Conservation (phyloP, 2,888 invertebrate species). For the Amphiduros pacificus region DNA sequence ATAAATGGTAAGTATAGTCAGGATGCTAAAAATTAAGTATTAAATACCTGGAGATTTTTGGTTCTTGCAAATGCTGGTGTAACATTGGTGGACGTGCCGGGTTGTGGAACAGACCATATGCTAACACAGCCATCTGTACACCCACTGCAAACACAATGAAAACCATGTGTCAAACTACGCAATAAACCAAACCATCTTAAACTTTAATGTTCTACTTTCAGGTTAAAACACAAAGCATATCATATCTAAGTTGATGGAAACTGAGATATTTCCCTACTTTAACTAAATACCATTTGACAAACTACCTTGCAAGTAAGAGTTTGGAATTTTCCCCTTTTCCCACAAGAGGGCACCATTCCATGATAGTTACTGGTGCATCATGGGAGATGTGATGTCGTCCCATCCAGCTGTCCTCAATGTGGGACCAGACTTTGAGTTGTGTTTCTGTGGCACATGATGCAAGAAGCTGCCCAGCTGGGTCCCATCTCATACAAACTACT, state of each 20-base stretch:
- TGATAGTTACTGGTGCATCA: constrained; percentile 60
- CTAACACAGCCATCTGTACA: constrained; percentile 46
- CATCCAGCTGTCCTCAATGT: constrained; percentile 58
- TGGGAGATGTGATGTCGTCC: constrained; percentile 62
- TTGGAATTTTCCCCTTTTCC: constrained; percentile 55
- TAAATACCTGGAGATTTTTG: too few relatives aligned
- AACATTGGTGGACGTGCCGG: constrained; percentile 17
- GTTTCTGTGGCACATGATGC: constrained; percentile 63
- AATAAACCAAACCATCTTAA: not conserved
- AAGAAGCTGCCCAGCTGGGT: constrained; percentile 63
- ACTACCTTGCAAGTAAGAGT: constrained; percentile 51
- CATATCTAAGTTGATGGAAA: too few relatives aligned
- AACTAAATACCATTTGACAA: too few relatives aligned
- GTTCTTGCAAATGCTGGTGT: too few relatives aligned
- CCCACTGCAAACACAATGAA: constrained; percentile 39
- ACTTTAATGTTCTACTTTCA: not conserved
- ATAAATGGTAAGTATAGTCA: too few relatives aligned
- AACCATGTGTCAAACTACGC: not conserved
- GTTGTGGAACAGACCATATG: constrained; percentile 45
- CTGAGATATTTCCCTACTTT: too few relatives aligned
- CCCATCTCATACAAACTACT: constrained; percentile 63
- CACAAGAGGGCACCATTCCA: constrained; percentile 65
- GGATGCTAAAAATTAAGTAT: too few relatives aligned
- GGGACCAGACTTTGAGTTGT: constrained; percentile 62
- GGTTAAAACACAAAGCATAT: not conserved